phyloP scores from a whole-genome alignment of 2,797 vertebrate species.

The Rachycentron canadum region DNA sequence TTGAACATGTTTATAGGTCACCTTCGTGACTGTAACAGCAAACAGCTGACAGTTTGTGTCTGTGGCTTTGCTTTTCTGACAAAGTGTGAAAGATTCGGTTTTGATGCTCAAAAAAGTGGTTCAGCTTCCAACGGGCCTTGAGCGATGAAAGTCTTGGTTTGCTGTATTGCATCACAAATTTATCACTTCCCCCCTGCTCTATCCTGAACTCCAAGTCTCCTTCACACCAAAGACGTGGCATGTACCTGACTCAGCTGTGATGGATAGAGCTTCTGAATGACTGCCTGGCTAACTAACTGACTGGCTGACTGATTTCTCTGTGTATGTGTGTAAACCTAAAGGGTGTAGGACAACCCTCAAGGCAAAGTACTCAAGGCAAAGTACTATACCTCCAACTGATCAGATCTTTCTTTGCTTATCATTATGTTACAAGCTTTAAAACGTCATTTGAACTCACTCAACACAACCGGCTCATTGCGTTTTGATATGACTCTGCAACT shows the following conservation, averaged over 20 bases:
- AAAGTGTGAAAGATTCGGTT: constrained; percentile 31
- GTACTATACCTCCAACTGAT: neutral
- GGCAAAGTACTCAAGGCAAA: neutral
- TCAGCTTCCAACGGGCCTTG: constrained; percentile 25
- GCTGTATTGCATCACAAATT: constrained; percentile 32
- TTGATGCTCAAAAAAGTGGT: constrained; percentile 15
- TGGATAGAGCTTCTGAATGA: constrained; percentile 23
- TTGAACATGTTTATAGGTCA: constrained; percentile 16
- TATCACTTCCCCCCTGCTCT: constrained; percentile 19
- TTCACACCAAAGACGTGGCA: neutral
- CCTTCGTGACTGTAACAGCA: constrained; percentile 21
- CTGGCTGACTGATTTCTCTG: constrained; percentile 13
- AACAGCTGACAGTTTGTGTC: constrained; percentile 23
- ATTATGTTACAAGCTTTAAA: neutral
- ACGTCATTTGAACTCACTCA: neutral
- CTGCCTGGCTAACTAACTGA: constrained; percentile 4
- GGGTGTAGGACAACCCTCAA: neutral
- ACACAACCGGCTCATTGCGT: neutral
- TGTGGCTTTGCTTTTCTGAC: constrained; percentile 21
- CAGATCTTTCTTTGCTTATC: neutral
- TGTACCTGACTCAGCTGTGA: constrained; percentile 13
- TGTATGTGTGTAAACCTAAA: neutral
- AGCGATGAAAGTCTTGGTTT: constrained; percentile 40
- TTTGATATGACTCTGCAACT: neutral
- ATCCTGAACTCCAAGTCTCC: constrained; percentile 18